Conservation (phyloP, 2,888 invertebrate species). For the Meiosimyza platycephala region DNA sequence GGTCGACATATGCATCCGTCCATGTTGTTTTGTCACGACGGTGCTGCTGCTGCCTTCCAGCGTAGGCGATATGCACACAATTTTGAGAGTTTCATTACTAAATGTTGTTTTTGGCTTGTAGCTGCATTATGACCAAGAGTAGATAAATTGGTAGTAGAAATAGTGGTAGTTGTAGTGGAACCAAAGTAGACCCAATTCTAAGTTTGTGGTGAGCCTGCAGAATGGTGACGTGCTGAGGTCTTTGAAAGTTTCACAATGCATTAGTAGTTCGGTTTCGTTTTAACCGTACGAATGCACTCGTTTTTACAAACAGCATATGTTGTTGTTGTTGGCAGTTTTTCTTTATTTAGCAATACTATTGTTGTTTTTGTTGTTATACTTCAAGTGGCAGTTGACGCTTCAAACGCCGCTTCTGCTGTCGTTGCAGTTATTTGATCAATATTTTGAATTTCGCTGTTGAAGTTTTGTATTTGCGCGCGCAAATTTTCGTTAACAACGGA, state of each 20-base stretch:
- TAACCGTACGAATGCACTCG: slow-evolving; percentile 47
- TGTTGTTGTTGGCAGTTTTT: neutral
- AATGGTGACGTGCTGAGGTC: slow-evolving; percentile 15
- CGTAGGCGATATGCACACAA: slow-evolving; percentile 14
- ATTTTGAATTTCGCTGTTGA: slow-evolving; percentile 45
- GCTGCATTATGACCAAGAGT: slow-evolving; percentile 23
- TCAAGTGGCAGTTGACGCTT: slow-evolving; percentile 18
- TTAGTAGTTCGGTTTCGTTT: slow-evolving; percentile 52
- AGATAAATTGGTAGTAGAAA: slow-evolving; percentile 21
- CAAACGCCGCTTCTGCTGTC: slow-evolving; percentile 4
- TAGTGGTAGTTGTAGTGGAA: neutral
- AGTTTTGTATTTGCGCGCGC: slow-evolving; percentile 43
- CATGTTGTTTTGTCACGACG: neutral
- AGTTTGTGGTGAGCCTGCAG: neutral
- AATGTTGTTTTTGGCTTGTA: neutral
- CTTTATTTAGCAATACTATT: neutral
- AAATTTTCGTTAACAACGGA: slow-evolving; percentile 9
- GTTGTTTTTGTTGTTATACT: slow-evolving; percentile 18
- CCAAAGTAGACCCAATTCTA: too few species aligned
- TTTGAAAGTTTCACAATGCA: slow-evolving; percentile 42
- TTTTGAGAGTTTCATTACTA: slow-evolving; percentile 9
- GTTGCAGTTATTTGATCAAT: slow-evolving; percentile 57
- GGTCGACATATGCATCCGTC: slow-evolving; percentile 11
- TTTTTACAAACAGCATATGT: neutral
- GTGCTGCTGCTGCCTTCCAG: slow-evolving; percentile 11